Conservation (phyloP, 2,888 invertebrate genomes). For the Fabriciana adippe region DNA sequence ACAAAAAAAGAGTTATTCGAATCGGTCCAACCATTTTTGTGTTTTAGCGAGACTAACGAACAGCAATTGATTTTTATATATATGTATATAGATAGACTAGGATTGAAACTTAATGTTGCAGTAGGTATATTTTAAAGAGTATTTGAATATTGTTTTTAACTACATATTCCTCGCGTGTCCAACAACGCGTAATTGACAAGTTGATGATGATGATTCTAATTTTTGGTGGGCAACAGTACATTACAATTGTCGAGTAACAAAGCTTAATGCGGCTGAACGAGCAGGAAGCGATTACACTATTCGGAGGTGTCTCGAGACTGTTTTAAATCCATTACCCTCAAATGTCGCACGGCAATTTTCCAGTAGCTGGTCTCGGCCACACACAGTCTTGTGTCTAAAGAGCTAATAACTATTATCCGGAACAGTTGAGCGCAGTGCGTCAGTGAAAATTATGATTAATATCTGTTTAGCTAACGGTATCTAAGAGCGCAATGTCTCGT, state of each 20-base stretch:
- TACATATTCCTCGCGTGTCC: conserved; percentile 14
- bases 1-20: too few species aligned
- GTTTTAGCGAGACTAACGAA: too few species aligned
- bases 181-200: conserved; percentile 29
- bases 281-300: conserved; percentile 76
- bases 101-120: too few species aligned
- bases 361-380: conserved; percentile 74
- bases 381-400: conserved; percentile 68
- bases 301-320: conserved; percentile 68
- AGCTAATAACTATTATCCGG: conserved; percentile 79
- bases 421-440: conserved; percentile 70
- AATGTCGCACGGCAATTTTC: conserved; percentile 80
- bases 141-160: neutral
- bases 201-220: conserved; percentile 43
- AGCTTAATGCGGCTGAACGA: conserved; percentile 41
- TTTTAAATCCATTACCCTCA: conserved; percentile 78
- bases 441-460: conserved; percentile 82
- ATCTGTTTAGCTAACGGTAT: conserved; percentile 79
- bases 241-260: conserved; percentile 42
- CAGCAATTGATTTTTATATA: too few species aligned
- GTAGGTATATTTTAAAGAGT: too few species aligned
- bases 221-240: conserved; percentile 36
- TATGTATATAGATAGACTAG: too few species aligned
- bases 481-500: conserved; percentile 45
- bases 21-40: too few species aligned